A percentile compares a stretch with the other conserved stretches of the same genome.
Evolutionary conservation across 2,113 vertebrate genomes (phyloP).

Genomic region (Picathartes gymnocephalus): DNA sequence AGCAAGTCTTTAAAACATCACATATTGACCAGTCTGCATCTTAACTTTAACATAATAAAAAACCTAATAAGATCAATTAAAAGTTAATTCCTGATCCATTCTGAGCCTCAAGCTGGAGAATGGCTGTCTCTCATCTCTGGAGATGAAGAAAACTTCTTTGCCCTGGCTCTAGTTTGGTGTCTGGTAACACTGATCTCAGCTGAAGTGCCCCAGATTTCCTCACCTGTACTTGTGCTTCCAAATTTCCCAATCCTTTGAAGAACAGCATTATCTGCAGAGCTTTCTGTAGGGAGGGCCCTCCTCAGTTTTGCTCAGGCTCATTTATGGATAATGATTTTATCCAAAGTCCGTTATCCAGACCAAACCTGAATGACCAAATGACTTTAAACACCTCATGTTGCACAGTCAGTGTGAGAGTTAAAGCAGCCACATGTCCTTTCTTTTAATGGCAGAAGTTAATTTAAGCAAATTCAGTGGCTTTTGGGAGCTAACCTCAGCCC

Average conservation of each 20-base stretch:
- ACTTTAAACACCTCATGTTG: accelerated
- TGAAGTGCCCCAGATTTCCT: neutral
- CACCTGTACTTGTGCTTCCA: neutral
- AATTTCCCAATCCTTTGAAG: neutral
- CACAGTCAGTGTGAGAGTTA: neutral
- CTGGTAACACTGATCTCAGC: neutral
- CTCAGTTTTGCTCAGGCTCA: neutral
- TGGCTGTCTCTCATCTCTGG: neutral
- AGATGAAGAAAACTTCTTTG: neutral
- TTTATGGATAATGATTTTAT: neutral
- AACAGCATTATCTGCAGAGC: neutral
- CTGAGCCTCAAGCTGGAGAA: neutral
- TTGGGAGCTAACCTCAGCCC: neutral
- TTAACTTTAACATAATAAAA: neutral
- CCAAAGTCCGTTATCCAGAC: neutral
- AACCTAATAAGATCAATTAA: neutral
- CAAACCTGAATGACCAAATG: neutral
- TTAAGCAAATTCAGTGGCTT: neutral
- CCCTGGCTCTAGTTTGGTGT: neutral
- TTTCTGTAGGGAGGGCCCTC: neutral
- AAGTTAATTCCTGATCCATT: neutral
- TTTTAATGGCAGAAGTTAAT: neutral
- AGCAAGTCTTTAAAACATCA: neutral
- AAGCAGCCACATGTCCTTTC: neutral
- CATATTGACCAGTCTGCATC: neutral